These are phyloP conservation scores for Morone chrysops DNA, from an alignment of 2,113 vertebrate species.

Conservation along the genomic window DNA sequence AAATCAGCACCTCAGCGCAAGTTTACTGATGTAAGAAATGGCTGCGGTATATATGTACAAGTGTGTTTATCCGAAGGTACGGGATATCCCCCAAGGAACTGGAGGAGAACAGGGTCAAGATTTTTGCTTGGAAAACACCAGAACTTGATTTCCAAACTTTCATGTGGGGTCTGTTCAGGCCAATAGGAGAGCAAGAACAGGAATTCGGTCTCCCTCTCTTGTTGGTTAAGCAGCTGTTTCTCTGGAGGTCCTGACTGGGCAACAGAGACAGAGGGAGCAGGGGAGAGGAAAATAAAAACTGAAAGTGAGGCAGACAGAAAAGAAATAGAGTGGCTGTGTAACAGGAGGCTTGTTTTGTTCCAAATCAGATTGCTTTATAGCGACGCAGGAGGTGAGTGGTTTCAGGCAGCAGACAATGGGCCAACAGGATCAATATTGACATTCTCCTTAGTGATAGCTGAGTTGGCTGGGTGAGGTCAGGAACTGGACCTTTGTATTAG, in stretches of 20 bases:
- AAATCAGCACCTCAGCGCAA: neutral
- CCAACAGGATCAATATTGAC: constrained; percentile 86
- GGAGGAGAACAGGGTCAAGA: constrained; percentile 47
- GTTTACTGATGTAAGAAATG: constrained; percentile 21
- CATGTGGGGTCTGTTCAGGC: constrained; percentile 79
- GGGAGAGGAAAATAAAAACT: constrained; percentile 40
- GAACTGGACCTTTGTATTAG: constrained; percentile 67
- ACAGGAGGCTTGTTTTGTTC: constrained; percentile 65
- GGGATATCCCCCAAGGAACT: constrained; percentile 55
- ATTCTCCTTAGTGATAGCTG: constrained; percentile 80
- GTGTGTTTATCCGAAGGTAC: constrained; percentile 28
- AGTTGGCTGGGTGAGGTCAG: constrained; percentile 77
- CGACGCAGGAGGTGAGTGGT: constrained; percentile 77
- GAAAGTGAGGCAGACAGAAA: constrained; percentile 47
- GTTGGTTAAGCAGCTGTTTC: constrained; percentile 75
- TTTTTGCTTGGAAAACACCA: constrained; percentile 75
- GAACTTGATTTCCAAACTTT: constrained; percentile 80
- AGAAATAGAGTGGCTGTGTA: constrained; percentile 48
- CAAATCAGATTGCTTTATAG: constrained; percentile 82
- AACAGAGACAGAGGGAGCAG: constrained; percentile 43
- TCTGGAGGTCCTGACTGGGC: constrained; percentile 58
- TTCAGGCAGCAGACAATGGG: constrained; percentile 80
- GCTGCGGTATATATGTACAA: constrained; percentile 4
- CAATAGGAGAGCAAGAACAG: constrained; percentile 62
- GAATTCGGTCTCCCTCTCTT: constrained; percentile 69